Percentiles rank a stretch among this genome's conserved stretches.
phyloP scores from a whole-genome alignment of 2,888 invertebrate genomes.

The Hirtodrosophila alboralis region DNA sequence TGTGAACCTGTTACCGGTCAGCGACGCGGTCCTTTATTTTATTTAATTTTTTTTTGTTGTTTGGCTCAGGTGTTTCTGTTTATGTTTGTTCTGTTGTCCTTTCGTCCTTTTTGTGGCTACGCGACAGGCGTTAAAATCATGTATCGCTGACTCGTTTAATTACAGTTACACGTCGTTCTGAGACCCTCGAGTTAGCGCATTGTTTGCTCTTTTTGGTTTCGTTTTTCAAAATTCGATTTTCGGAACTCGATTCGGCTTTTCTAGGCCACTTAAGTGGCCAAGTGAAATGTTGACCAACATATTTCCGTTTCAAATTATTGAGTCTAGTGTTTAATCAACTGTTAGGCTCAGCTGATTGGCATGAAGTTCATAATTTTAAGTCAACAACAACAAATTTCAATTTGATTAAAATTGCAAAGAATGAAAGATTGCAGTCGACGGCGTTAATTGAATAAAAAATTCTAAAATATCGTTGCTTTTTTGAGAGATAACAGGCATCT shows the following conservation, averaged over 20 bases:
- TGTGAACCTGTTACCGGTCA: constrained; percentile 68
- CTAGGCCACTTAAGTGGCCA: constrained; percentile 25
- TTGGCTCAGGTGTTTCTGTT: constrained; percentile 46
- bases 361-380: constrained; percentile 21
- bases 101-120: constrained; percentile 40
- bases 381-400: no score
- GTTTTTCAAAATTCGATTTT: constrained; percentile 8
- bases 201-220: constrained; percentile 21
- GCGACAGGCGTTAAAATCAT: constrained; percentile 78
- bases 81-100: constrained; percentile 15
- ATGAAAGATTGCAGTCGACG: no score
- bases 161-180: constrained; percentile 60
- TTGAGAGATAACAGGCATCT: no score
- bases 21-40: constrained; percentile 4
- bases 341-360: constrained; percentile 28
- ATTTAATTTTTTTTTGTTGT: constrained; percentile 18
- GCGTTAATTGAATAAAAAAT: no score
- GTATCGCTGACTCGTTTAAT: constrained; percentile 80
- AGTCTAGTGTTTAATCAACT: constrained; percentile 34
- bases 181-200: constrained; percentile 14
- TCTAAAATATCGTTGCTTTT: no score
- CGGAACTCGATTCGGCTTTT: constrained; percentile 11
- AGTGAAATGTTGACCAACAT: constrained; percentile 57
- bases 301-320: constrained; percentile 61
- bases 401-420: no score